phyloP scores from a whole-genome alignment of 2,888 invertebrate species.

The Lasioglossum morio region DNA sequence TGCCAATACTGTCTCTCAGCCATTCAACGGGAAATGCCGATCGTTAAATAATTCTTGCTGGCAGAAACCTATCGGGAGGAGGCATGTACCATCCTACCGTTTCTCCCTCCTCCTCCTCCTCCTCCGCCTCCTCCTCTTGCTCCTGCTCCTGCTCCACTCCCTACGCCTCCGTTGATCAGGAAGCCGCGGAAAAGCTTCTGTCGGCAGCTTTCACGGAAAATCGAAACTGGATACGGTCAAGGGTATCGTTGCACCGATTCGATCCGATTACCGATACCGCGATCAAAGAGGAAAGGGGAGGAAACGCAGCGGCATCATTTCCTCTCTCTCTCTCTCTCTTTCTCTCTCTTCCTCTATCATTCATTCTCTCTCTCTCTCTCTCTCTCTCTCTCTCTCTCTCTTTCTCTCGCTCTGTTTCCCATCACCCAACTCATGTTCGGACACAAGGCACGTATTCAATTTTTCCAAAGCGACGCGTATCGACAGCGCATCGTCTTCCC shows the following conservation, averaged over 20 bases:
- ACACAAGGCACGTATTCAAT: slow-evolving; percentile 9
- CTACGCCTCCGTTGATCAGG: background rate
- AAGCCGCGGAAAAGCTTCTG: slow-evolving; percentile 19
- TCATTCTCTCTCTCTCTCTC: too few relatives aligned
- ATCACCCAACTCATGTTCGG: background rate
- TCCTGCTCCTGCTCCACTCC: background rate
- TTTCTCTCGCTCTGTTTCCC: background rate
- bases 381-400: too few relatives aligned
- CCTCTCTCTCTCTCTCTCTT: background rate
- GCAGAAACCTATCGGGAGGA: slow-evolving; percentile 20
- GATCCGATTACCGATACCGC: slow-evolving; percentile 47
- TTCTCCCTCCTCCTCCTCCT: background rate
- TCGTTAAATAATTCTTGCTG: slow-evolving; percentile 52
- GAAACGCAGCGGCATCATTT: background rate
- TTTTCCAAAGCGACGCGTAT: slow-evolving; percentile 8
- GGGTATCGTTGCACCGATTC: slow-evolving; percentile 49
- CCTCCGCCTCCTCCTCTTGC: background rate
- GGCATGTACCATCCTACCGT: background rate
- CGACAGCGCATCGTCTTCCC: slow-evolving; percentile 21
- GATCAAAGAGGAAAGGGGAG: slow-evolving; percentile 46
- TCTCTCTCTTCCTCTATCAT: too few relatives aligned
- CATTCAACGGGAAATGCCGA: slow-evolving; percentile 33
- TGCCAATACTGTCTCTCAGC: slow-evolving; percentile 41
- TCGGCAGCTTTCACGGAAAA: slow-evolving; percentile 30
- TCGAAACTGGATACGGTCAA: slow-evolving; percentile 49